These are phyloP conservation scores for Cettia cetti DNA, from an alignment of 2,113 vertebrate genomes.

Conservation along the genomic window DNA sequence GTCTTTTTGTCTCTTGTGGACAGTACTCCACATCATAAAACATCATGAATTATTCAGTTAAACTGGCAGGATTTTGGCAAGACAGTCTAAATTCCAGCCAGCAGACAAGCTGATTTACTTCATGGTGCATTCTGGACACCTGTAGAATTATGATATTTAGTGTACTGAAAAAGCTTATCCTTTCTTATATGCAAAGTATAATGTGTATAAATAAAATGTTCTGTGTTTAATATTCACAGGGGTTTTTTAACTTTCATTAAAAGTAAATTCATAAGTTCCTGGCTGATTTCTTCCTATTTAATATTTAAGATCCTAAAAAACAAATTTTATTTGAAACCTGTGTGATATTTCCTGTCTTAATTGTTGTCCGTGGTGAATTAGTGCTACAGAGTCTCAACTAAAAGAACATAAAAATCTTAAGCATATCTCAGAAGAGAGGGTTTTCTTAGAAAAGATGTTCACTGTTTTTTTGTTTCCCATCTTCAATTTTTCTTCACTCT, in stretches of 20 bases:
- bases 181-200: not conserved
- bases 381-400: not conserved
- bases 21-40: slow-evolving; percentile 5
- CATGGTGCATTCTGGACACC: not conserved
- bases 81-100: not conserved
- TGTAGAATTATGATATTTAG: not conserved
- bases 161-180: not conserved
- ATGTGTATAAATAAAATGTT: not conserved
- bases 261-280: not conserved
- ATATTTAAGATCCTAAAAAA: not conserved
- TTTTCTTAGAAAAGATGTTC: not conserved
- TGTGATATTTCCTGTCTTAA: not conserved
- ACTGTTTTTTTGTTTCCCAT: not conserved
- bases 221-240: not conserved
- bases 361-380: not conserved
- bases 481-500: not conserved
- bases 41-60: slow-evolving; percentile 40
- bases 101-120: slow-evolving; percentile 34
- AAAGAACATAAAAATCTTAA: not conserved
- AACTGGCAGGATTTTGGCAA: slow-evolving; percentile 26
- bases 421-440: not conserved
- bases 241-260: not conserved
- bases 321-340: not conserved
- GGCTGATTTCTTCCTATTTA: not conserved
- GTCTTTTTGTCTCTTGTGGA: slow-evolving; percentile 8